These are phyloP conservation scores for Phlogophora meticulosa DNA, from an alignment of 2,888 invertebrate genomes.

Conservation along the genomic window DNA sequence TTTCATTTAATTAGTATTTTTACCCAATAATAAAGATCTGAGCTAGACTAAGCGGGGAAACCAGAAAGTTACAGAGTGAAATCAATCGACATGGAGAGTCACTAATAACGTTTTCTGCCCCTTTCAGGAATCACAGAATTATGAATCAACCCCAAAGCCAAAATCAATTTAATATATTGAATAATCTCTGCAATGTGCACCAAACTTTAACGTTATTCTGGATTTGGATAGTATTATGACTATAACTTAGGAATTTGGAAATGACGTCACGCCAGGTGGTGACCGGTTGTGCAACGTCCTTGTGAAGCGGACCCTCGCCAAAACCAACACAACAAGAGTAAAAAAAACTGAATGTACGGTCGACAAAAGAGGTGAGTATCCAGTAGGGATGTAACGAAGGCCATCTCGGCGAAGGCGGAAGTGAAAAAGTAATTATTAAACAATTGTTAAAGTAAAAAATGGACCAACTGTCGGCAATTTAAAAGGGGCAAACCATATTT, in stretches of 20 bases:
- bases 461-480: too few species aligned
- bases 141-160: background rate
- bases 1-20: background rate
- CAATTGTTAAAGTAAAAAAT: too few species aligned
- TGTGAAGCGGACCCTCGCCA: slow-evolving; percentile 49
- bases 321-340: slow-evolving; percentile 28
- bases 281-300: slow-evolving; percentile 58
- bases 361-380: background rate
- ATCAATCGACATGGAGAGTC: background rate
- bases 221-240: too few species aligned
- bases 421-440: too few species aligned
- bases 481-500: too few species aligned
- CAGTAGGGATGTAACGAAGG: too few species aligned
- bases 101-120: too few species aligned
- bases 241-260: slow-evolving; percentile 37
- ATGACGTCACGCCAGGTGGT: slow-evolving; percentile 58
- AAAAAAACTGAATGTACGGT: slow-evolving; percentile 8
- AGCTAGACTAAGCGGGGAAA: background rate
- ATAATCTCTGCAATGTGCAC: too few species aligned
- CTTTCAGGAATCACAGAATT: background rate
- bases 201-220: background rate
- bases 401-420: too few species aligned
- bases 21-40: background rate
- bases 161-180: background rate
- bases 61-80: background rate